Base-by-base conservation (phyloP, 2,113 vertebrate genomes). In the Mionectes macconnelli region DNA sequence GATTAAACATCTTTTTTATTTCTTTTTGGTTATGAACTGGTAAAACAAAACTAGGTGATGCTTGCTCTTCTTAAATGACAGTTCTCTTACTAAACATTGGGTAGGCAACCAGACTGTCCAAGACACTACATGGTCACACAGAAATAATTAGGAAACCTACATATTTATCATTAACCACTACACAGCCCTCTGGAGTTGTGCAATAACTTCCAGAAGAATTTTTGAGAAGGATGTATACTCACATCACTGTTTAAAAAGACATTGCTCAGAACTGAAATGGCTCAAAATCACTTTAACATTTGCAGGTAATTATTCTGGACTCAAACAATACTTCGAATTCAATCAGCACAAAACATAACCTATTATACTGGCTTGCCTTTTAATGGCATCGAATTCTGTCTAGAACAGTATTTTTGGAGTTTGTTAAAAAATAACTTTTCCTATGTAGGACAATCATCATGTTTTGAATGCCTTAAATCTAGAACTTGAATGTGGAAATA, bases 1-100 rank as follows among this genome's bases (percentile, higher is more conserved):
- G 96, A 98, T 97, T 97, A 97, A 98, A 95, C 92, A 93, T 85
- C 18, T 62, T 90, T 60, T 86, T 35, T 45, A 49, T 66, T 49
- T 40, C 7, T 68, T 92, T 97, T 97, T 96, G 88, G 68, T 96
- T 97, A 96, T 74, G 74, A 97, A 96, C 75, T 18, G 6, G 94
- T 96, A 97, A 90, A 78, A 82, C 76, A 92, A 96, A 96, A 87
- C 62, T 68, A 96, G 89, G 80, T 84, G 81, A 90, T 89, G 50
- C 39, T 80, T 7, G 21, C 68, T 93, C 57, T 83, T 84, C 80
- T 85, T 89, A 96, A 95, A 81, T 92, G 95, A 97, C 30, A 91
- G 87, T 94, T 94, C 90, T 94, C 94, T 97, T 97, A 95, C 74
- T 83, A 86, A 96, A 93, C 79, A 97, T 90, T 19, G 50, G n/a